Percentiles rank a stretch among this genome's conserved stretches.
Conservation (phyloP, 2,113 vertebrate species). For the Plecotus auritus region DNA sequence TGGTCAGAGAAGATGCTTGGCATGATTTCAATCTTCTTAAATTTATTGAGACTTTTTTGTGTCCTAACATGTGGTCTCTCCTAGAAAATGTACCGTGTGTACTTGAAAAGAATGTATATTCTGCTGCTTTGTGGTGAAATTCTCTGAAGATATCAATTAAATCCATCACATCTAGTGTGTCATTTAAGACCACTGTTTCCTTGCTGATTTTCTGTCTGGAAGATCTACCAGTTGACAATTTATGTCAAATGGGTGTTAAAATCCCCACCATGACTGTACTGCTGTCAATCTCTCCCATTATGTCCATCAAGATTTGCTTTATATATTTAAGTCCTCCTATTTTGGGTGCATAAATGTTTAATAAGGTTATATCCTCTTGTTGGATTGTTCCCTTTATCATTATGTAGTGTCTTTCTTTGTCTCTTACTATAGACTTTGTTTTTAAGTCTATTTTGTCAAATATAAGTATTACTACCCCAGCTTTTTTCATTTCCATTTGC, state of each 20-base stretch:
- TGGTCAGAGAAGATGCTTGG: too few relatives aligned
- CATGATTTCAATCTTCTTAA: too few relatives aligned
- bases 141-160: too few relatives aligned
- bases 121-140: too few relatives aligned
- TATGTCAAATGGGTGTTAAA: neutral
- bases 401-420: neutral
- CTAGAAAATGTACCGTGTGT: too few relatives aligned
- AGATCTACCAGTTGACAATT: too few relatives aligned
- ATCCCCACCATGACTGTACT: neutral
- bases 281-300: neutral
- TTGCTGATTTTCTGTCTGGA: too few relatives aligned
- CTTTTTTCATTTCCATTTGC: neutral
- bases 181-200: too few relatives aligned
- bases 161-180: too few relatives aligned
- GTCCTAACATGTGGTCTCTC: too few relatives aligned
- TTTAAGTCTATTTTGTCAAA: neutral
- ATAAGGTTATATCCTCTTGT: neutral
- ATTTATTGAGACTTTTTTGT: too few relatives aligned
- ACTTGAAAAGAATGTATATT: too few relatives aligned
- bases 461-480: neutral
- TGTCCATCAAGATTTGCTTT: neutral
- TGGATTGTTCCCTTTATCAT: neutral
- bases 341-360: neutral
- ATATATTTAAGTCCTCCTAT: neutral
- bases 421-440: neutral